Evolutionary conservation across 1,140 invertebrate species (phyloP).

Genomic region (Aphis craccivora): DNA sequence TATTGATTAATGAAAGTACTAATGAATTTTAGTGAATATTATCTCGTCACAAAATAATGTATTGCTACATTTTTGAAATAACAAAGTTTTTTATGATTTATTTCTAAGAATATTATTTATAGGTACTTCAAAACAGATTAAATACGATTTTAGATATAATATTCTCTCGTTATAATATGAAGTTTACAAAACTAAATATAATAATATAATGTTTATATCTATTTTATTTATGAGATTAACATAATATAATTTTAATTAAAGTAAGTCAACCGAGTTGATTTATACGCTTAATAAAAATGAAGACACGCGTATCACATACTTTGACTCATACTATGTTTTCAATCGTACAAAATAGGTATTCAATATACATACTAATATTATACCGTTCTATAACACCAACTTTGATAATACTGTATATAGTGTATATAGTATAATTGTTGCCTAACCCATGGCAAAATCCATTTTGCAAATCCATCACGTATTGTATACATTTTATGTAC

Average conservation of each 20-base stretch:
- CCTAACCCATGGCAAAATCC: accelerated
- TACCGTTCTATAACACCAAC: neutral
- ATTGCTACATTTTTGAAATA: neutral
- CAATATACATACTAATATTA: neutral
- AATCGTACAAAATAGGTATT: neutral
- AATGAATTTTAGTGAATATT: neutral
- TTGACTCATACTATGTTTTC: neutral
- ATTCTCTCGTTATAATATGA: neutral
- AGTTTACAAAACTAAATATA: neutral
- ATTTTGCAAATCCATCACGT: neutral
- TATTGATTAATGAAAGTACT: neutral
- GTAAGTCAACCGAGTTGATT: neutral
- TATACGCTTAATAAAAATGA: neutral
- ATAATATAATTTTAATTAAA: neutral
- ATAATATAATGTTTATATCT: neutral
- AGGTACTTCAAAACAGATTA: neutral
- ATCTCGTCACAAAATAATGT: neutral
- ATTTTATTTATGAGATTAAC: neutral
- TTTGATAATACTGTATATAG: neutral
- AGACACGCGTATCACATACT: neutral
- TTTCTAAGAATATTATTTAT: neutral
- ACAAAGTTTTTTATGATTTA: neutral
- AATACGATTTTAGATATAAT: neutral
- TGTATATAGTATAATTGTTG: neutral
- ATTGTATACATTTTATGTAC: neutral